Evolutionary conservation across 2,888 invertebrate species (phyloP).

Genomic region (Drosophila tripunctata): DNA sequence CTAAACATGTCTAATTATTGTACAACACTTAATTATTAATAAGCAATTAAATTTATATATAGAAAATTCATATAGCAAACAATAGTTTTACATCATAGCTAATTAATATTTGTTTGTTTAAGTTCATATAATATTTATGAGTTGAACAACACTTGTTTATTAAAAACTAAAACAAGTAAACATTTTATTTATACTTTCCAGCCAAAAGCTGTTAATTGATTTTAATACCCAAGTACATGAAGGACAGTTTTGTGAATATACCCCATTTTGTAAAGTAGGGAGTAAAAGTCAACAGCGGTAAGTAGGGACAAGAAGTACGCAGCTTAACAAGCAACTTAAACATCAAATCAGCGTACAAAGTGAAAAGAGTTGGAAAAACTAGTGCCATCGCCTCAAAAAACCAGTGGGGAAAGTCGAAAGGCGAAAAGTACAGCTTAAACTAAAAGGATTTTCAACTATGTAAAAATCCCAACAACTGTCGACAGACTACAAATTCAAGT

Average conservation of each 20-base stretch:
- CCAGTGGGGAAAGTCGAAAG: background rate
- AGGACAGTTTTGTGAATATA: too few species aligned
- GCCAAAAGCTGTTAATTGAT: too few species aligned
- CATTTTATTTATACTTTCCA: too few species aligned
- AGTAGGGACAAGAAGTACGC: slow-evolving; percentile 68
- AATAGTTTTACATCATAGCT: too few species aligned
- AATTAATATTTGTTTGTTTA: too few species aligned
- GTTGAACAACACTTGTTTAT: too few species aligned
- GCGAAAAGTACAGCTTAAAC: slow-evolving; percentile 43
- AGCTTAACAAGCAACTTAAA: slow-evolving; percentile 72
- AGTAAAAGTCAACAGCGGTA: slow-evolving; percentile 66
- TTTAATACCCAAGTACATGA: too few species aligned
- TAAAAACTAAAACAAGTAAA: too few species aligned
- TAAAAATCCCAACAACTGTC: slow-evolving; percentile 12
- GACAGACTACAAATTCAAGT: slow-evolving; percentile 7
- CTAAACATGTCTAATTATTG: background rate
- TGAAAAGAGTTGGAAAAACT: slow-evolving; percentile 58
- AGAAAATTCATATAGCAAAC: too few species aligned
- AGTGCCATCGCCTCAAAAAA: slow-evolving; percentile 7
- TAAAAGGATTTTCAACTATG: slow-evolving; percentile 51
- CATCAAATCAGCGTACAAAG: slow-evolving; percentile 71
- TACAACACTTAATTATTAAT: too few species aligned
- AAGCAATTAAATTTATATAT: too few species aligned
- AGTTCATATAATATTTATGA: too few species aligned
- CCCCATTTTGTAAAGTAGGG: slow-evolving; percentile 11